Conservation (phyloP, 2,888 invertebrate species). For the Caenorhabditis wallacei region DNA sequence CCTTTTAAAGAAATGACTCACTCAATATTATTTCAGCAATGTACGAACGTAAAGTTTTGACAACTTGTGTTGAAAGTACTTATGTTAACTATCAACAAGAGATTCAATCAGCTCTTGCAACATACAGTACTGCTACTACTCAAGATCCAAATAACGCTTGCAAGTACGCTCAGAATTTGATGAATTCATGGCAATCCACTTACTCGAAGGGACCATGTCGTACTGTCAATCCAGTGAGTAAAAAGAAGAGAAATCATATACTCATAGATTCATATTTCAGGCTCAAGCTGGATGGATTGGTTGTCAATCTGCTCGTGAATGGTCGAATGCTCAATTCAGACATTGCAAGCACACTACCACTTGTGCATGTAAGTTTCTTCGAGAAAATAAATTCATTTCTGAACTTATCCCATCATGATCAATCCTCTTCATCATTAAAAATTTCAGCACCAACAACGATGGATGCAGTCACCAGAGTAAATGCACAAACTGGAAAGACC, state of each 20-base stretch:
- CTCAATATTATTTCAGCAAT: conserved; percentile 56
- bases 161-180: conserved; percentile 68
- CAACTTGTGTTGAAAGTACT: conserved; percentile 68
- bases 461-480: conserved; percentile 52
- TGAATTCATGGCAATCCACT: conserved; percentile 65
- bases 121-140: conserved; percentile 43
- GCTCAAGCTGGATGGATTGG: conserved; percentile 67
- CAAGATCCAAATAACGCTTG: conserved; percentile 67
- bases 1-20: background rate
- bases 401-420: background rate
- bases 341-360: conserved; percentile 69
- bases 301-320: conserved; percentile 69
- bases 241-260: no score
- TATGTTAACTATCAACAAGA: conserved; percentile 69
- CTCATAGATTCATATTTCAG: conserved; percentile 32
- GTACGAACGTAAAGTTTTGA: conserved; percentile 63
- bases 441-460: conserved; percentile 40
- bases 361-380: conserved; percentile 56
- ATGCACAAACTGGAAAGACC: conserved; percentile 52
- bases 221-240: conserved; percentile 61
- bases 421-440: background rate
- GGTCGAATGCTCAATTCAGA: conserved; percentile 69
- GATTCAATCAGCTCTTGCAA: conserved; percentile 26
- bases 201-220: conserved; percentile 69
- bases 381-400: no score